Conservation (phyloP, 2,888 invertebrate species). For the Salpingus planirostris region DNA sequence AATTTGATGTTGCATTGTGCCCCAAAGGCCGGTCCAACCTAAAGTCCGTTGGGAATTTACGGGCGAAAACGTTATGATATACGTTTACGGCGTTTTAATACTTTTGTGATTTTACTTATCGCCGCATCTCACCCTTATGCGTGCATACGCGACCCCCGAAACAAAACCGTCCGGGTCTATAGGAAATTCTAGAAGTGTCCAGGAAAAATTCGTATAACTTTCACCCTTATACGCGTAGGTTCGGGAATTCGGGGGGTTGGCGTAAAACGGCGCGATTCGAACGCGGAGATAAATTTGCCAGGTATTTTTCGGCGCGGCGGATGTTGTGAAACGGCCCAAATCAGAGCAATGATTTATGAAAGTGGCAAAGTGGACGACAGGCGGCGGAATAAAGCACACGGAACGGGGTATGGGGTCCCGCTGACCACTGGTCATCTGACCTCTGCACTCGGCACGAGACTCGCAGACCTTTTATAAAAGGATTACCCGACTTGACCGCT, state of each 20-base stretch:
- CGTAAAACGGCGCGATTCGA: too few relatives aligned
- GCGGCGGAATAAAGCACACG: conserved; percentile 3
- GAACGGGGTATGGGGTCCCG: conserved; percentile 12
- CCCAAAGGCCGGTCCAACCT: conserved; percentile 14
- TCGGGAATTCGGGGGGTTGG: too few relatives aligned
- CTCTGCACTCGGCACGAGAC: conserved; percentile 33
- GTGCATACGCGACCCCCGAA: too few relatives aligned
- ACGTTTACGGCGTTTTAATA: conserved; percentile 14
- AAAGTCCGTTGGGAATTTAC: conserved; percentile 23
- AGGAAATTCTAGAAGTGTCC: too few relatives aligned
- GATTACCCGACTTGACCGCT: conserved; percentile 27
- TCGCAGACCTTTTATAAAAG: conserved; percentile 32
- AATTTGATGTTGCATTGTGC: conserved; percentile 29
- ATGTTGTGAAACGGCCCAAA: conserved; percentile 5
- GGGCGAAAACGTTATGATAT: conserved; percentile 14
- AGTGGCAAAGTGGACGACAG: conserved; percentile 17
- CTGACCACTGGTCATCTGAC: conserved; percentile 34
- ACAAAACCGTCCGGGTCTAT: too few relatives aligned
- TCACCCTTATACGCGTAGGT: too few relatives aligned
- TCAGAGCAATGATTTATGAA: conserved; percentile 22
- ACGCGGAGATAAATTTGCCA: background rate
- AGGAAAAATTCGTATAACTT: background rate
- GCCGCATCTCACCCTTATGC: conserved; percentile 11
- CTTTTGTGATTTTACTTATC: conserved; percentile 14
- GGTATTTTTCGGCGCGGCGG: background rate